A percentile compares a stretch with the other conserved stretches of the same genome.
Conservation (phyloP, 2,797 vertebrate genomes). For the Leptoclinus maculatus region DNA sequence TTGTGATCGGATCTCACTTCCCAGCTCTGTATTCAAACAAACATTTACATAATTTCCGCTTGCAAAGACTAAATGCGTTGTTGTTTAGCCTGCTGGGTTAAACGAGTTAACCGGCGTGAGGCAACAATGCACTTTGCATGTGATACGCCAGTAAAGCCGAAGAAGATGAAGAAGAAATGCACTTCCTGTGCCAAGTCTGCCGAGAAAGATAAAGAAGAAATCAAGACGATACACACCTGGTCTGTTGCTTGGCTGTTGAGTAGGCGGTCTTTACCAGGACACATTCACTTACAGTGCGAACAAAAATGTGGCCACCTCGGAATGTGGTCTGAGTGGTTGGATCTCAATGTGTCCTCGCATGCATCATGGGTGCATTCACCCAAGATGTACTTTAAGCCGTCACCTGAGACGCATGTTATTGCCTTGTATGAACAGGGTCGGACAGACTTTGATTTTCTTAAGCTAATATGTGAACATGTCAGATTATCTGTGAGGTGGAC, state of each 20-base stretch:
- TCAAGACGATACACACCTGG: too few species aligned
- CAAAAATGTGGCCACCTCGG: too few species aligned
- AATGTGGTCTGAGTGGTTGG: too few species aligned
- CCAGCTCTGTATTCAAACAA: not conserved
- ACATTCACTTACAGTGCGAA: too few species aligned
- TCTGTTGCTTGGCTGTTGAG: too few species aligned
- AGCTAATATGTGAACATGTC: not conserved
- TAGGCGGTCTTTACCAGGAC: too few species aligned
- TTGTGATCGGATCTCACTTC: not conserved
- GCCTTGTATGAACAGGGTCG: not conserved
- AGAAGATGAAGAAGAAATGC: not conserved
- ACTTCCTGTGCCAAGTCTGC: not conserved
- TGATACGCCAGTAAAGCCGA: not conserved
- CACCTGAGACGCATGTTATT: not conserved
- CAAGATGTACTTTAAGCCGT: not conserved
- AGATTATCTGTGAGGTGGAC: too few species aligned
- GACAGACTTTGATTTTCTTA: not conserved
- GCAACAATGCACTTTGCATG: not conserved
- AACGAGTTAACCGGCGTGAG: too few species aligned
- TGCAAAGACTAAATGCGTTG: not conserved
- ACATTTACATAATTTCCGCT: not conserved
- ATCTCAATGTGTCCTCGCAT: too few species aligned
- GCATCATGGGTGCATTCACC: not conserved
- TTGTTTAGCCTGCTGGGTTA: too few species aligned
- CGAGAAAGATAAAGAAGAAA: too few species aligned